Evolutionary conservation across 2,888 invertebrate genomes (phyloP), one percentile per base, ranked within the genome.

Genomic region (Pristionchus exspectatus): DNA sequence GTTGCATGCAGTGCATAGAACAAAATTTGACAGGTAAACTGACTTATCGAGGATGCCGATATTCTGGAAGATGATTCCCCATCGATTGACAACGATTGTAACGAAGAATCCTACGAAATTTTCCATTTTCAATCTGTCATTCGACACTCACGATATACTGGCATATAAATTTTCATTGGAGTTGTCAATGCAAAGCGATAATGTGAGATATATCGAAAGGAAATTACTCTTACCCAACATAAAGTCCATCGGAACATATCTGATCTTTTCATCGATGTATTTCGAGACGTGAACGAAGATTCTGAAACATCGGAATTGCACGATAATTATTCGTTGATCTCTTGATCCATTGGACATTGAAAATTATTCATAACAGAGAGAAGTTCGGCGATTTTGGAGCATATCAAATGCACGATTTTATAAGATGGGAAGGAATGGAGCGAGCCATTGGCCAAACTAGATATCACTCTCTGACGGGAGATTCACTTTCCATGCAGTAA

Each of bases 31-130:
- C 38, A 38, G 38, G 3, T 38, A 38, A 38, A 77, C 81, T 83
- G 27, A 89, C 89, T 89, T 89, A 27, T 89, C 89, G 38, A 89
- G 83, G 27, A 89, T 81, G 33, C 89, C 89, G n/a, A 89, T 89
- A n/a, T 89, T 89, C 50, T 81, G 81, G 66, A 89, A 89, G 83
- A 89, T 81, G 83, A 83, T 44, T 12, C 89, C 89, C 89, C 89
- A 89, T 63, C 89, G 89, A 66, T 83, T 63, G 66, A 89, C 89
- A 33, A 89, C 89, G 18, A 66, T 69, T 21, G 81, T 63, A 24
- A 89, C 89, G 50, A 89, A 89, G 83, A 89, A 89, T 18, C 87
- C 87, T 88, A 74, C 9, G 21, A 81, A 54, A n/a, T 21, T 9
- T 27, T 9, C 2, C 0, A 16, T 27, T 50, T n/a, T 16, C 3